Evolutionary conservation across 30 jellyfish, hydroid and myxozoan species (phyloP).

Genomic region (Clytia hemisphaerica): DNA sequence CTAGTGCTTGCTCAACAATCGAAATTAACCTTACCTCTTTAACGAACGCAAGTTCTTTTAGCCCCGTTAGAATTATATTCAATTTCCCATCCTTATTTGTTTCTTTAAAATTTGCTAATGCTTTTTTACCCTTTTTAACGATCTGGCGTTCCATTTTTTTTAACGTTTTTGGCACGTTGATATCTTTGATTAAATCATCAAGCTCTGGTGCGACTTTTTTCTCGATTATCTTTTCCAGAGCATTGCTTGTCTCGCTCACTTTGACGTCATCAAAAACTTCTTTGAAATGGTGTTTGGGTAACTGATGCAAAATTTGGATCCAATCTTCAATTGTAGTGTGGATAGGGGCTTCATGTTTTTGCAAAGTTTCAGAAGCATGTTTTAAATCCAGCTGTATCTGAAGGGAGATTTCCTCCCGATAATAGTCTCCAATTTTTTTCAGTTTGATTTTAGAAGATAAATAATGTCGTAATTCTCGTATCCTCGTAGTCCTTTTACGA

Average conservation of each 20-base stretch:
- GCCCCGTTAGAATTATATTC: too few species aligned
- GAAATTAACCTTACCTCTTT: too few species aligned
- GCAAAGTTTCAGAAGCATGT: neutral
- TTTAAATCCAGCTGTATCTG: conserved; percentile 7
- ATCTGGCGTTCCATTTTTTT: too few species aligned
- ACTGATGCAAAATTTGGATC: conserved; percentile 1
- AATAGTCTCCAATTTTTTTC: conserved; percentile 22
- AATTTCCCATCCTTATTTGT: too few species aligned
- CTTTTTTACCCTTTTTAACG: too few species aligned
- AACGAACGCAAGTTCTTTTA: too few species aligned
- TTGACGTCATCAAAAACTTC: conserved; percentile 12
- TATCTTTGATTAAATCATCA: too few species aligned
- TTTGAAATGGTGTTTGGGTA: conserved; percentile 6
- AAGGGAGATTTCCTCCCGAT: conserved; percentile 17
- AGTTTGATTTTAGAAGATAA: conserved; percentile 4
- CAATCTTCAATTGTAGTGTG: neutral
- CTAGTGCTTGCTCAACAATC: too few species aligned
- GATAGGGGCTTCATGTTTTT: neutral
- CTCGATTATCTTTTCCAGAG: neutral
- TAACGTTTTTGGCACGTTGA: too few species aligned
- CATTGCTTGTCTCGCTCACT: neutral
- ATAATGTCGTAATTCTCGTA: conserved; percentile 15
- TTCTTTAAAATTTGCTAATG: too few species aligned
- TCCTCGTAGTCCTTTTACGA: conserved; percentile 16
- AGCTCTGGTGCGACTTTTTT: too few species aligned